Evolutionary conservation across 2,797 vertebrate species (phyloP).

Genomic region (Squalus acanthias): DNA sequence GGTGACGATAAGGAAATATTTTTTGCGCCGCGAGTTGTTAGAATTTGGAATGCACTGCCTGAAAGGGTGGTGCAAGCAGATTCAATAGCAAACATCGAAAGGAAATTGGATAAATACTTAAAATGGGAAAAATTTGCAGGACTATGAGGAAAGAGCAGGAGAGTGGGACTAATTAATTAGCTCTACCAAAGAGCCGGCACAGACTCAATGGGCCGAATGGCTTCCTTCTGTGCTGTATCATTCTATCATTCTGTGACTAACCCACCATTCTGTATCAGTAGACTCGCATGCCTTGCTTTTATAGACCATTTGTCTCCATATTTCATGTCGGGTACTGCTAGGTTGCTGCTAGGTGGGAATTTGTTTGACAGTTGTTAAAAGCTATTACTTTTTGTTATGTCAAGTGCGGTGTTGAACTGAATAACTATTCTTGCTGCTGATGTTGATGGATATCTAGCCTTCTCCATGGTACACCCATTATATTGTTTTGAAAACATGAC

Average conservation of each 20-base stretch:
- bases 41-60: too few relatives aligned
- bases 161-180: neutral
- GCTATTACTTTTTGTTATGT: conserved; percentile 3
- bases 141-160: neutral
- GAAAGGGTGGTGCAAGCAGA: neutral
- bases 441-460: conserved; percentile 22
- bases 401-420: conserved; percentile 10
- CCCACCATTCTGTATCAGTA: neutral
- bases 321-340: neutral
- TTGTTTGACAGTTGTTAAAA: conserved; percentile 18
- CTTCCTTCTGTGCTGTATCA: neutral
- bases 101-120: neutral
- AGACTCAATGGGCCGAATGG: neutral
- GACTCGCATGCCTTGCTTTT: neutral
- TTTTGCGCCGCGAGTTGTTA: too few relatives aligned
- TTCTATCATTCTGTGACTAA: neutral
- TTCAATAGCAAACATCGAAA: neutral
- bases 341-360: neutral
- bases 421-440: neutral
- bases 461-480: neutral
- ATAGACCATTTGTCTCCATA: neutral
- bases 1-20: too few relatives aligned
- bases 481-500: conserved; percentile 14
- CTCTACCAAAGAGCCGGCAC: neutral
- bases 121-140: neutral